phyloP scores from a whole-genome alignment of 2,797 vertebrate genomes.

The Heteromormyrus szaboi region DNA sequence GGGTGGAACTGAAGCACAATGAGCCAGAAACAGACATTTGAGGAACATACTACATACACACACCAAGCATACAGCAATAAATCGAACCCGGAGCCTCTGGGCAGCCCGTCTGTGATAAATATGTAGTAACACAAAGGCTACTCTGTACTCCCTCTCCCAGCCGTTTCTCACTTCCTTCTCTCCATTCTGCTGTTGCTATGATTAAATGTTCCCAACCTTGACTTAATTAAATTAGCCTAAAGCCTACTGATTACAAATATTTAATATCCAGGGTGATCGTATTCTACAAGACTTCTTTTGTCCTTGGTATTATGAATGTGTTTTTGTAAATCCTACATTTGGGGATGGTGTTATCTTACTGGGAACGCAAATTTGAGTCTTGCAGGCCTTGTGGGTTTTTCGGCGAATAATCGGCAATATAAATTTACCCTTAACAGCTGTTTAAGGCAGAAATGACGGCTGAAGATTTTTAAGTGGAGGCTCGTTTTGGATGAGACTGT shows the following conservation, averaged over 20 bases:
- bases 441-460: background rate
- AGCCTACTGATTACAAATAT: slow-evolving; percentile 2
- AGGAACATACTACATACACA: background rate
- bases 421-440: background rate
- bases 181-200: background rate
- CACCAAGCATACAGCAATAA: background rate
- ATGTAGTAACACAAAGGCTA: background rate
- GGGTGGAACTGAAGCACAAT: background rate
- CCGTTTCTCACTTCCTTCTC: background rate
- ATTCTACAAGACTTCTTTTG: background rate
- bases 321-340: background rate
- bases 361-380: background rate
- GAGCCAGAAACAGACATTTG: background rate
- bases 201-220: background rate
- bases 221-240: background rate
- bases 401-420: background rate
- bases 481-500: background rate
- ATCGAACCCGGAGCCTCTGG: background rate
- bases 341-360: background rate
- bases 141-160: background rate
- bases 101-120: background rate
- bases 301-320: background rate
- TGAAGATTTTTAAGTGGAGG: background rate
- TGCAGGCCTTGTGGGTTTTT: background rate
- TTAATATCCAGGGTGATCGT: background rate